Evolutionary conservation across 2,888 invertebrate species (phyloP).

Genomic region (Lepidocyrtinus sp.): DNA sequence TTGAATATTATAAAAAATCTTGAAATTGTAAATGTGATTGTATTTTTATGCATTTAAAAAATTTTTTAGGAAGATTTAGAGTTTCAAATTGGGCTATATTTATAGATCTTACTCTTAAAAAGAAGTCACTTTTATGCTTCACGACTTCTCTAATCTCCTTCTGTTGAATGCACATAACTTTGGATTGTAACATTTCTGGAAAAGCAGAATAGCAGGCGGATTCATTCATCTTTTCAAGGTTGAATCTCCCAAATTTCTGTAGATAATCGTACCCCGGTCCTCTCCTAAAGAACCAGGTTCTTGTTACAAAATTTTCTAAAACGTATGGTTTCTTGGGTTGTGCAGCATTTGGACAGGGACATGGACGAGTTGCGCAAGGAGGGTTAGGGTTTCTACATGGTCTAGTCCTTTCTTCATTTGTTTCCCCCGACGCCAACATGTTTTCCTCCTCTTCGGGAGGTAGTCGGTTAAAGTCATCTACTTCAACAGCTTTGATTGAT

Average conservation of each 20-base stretch:
- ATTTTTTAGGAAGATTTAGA: too few species aligned
- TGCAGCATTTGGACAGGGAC: constrained; percentile 11
- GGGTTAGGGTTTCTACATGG: constrained; percentile 36
- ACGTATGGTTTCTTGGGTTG: neutral
- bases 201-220: constrained; percentile 16
- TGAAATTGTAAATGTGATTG: neutral
- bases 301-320: constrained; percentile 10
- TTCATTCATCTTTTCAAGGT: neutral
- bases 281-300: constrained; percentile 36
- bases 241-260: constrained; percentile 25
- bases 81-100: too few species aligned
- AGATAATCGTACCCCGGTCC: constrained; percentile 21
- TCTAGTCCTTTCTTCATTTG: neutral
- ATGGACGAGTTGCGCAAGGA: constrained; percentile 17
- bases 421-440: neutral
- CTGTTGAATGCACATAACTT: constrained; percentile 26
- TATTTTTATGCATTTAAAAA: neutral
- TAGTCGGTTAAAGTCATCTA: neutral
- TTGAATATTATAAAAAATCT: constrained; percentile 9
- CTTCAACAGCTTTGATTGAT: neutral
- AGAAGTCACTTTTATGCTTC: constrained; percentile 41
- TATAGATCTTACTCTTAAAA: neutral
- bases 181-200: constrained; percentile 42
- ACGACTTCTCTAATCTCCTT: constrained; percentile 33
- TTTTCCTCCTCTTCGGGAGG: neutral